These are phyloP conservation scores for Gymnosoma rotundatum DNA, from an alignment of 2,888 invertebrate species.

Conservation along the genomic window DNA sequence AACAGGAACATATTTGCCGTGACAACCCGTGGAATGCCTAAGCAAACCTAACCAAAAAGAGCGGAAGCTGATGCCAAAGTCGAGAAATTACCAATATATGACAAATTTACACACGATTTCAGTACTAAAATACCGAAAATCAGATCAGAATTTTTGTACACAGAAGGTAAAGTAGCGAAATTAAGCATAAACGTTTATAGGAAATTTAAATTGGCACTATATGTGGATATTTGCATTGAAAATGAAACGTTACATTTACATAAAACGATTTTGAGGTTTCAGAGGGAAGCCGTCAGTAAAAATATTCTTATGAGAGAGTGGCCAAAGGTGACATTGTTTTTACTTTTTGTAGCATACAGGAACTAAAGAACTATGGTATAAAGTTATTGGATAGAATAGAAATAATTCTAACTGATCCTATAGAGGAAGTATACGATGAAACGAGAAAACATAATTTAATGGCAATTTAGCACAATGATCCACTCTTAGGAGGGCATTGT, in stretches of 20 bases:
- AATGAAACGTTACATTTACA: slow-evolving; percentile 40
- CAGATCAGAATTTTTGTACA: background rate
- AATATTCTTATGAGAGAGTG: slow-evolving; percentile 17
- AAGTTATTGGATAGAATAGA: slow-evolving; percentile 8
- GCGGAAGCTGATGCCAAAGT: background rate
- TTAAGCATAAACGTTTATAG: background rate
- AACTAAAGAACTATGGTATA: slow-evolving; percentile 2
- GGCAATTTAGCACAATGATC: slow-evolving; percentile 20
- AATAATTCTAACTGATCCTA: slow-evolving; percentile 28
- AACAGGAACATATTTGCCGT: background rate
- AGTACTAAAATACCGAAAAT: background rate
- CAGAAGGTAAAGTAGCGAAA: background rate
- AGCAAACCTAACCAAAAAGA: background rate
- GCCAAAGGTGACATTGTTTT: slow-evolving; percentile 32
- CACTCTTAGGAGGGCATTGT: slow-evolving; percentile 40
- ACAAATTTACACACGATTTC: background rate
- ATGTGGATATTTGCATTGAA: slow-evolving; percentile 22
- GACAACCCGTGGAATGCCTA: background rate
- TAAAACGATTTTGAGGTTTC: slow-evolving; percentile 17
- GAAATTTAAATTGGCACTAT: slow-evolving; percentile 15
- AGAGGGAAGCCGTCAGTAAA: background rate
- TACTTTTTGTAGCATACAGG: slow-evolving; percentile 8
- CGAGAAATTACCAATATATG: background rate
- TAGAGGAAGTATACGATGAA: slow-evolving; percentile 5
- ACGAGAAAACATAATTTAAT: slow-evolving; percentile 14